Percentiles rank a stretch among this genome's conserved stretches.
Evolutionary conservation across 2,888 invertebrate species (phyloP).

Genomic region (Lasius fuliginosus): DNA sequence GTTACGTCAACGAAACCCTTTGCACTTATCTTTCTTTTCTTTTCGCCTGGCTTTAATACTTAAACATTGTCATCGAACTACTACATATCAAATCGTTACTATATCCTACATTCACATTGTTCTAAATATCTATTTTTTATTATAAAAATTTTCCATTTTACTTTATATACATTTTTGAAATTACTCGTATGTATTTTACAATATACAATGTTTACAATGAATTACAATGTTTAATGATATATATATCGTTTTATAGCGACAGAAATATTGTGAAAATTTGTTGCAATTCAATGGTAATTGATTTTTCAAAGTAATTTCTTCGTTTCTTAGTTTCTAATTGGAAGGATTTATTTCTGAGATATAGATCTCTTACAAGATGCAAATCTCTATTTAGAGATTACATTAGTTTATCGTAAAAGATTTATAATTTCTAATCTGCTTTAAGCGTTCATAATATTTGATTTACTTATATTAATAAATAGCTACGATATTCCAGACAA

Average conservation of each 20-base stretch:
- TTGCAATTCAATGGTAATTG: neutral
- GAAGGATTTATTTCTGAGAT: neutral
- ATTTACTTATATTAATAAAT: slow-evolving; percentile 10
- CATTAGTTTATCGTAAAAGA: neutral
- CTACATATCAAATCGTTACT: neutral
- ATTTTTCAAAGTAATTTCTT: neutral
- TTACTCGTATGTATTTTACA: neutral
- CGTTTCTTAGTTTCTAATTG: neutral
- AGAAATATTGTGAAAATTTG: neutral
- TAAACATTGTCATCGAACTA: slow-evolving; percentile 7
- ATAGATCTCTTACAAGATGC: neutral
- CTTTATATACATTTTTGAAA: neutral
- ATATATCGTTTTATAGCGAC: neutral
- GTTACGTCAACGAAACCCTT: slow-evolving; percentile 70
- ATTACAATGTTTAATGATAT: neutral
- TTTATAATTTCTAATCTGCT: neutral
- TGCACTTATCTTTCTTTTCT: neutral
- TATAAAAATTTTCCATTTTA: neutral
- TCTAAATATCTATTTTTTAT: neutral
- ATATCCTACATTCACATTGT: neutral
- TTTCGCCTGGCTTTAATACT: neutral
- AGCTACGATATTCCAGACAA: slow-evolving; percentile 13
- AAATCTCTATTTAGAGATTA: neutral
- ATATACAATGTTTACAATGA: too few species aligned
- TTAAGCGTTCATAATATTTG: neutral